A percentile compares a stretch with the other conserved stretches of the same genome.
Evolutionary conservation across 2,888 invertebrate genomes (phyloP).

Genomic region (Cistogaster globosa): DNA sequence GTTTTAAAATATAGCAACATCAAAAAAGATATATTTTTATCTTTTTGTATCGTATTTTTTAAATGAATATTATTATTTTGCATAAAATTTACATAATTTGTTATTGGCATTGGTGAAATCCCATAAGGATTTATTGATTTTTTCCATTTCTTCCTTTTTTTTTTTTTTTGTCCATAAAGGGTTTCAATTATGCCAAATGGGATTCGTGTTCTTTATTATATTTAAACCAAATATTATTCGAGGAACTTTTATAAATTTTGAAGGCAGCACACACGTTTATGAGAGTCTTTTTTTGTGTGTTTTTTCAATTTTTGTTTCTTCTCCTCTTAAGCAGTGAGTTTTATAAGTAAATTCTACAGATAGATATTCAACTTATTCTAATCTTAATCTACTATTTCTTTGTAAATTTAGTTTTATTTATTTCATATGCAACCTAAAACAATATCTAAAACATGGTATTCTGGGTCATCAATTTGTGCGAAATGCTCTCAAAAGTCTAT

Average conservation of each 20-base stretch:
- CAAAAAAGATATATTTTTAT: conserved; percentile 10
- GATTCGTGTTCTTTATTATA: conserved; percentile 4
- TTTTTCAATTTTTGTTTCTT: no score
- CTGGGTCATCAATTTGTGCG: no score
- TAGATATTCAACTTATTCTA: no score
- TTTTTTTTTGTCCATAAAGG: conserved; percentile 31
- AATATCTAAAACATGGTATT: no score
- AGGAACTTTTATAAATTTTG: background rate
- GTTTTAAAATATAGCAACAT: background rate
- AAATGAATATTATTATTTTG: conserved; percentile 39
- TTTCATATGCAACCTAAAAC: no score
- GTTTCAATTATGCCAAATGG: conserved; percentile 56
- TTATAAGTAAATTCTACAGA: no score
- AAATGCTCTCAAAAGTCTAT: no score
- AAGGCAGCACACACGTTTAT: background rate
- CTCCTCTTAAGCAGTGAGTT: no score
- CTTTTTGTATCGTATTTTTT: conserved; percentile 35
- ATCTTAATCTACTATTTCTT: no score
- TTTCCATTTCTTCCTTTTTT: conserved; percentile 1
- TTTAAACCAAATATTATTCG: background rate
- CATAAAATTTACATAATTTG: conserved; percentile 69
- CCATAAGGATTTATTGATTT: conserved; percentile 68
- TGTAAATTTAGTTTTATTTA: no score
- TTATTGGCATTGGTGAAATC: conserved; percentile 35
- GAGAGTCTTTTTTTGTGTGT: no score